Base-by-base conservation (phyloP, 35 echinoderm and acorn worm species). In the Diadema setosum region DNA sequence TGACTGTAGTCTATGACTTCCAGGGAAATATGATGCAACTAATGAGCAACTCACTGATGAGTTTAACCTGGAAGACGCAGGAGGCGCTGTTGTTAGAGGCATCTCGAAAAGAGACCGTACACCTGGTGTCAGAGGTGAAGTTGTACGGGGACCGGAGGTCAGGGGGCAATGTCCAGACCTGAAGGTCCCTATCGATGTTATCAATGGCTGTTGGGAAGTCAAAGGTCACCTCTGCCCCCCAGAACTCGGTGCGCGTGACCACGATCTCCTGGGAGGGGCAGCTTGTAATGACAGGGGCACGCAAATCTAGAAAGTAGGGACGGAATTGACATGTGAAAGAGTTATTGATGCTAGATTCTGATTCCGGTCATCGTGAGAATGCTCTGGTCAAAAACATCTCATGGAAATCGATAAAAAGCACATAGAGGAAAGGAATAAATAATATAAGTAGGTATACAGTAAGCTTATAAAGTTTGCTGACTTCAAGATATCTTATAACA, bases 91-190 rank as follows among this genome's bases (percentile, higher is more conserved):
- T 92, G 12, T 82, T 58, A 15, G 73, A 69, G 23, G 37, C 27
- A 48, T 97, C 94, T 41, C 0, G 42, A 57, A 97, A 97, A 7
- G 43, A 60, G 37, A 89, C 92, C 4, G 26, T 85, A 48, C 93
- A 75, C 0, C 49, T 45, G n/a, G 94, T 93, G 73, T 88, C 86
- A 18, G 46, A 29, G 1, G 70, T 81, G 75, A 97, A 90, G 42
- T 80, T 70, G 63, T 97, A 93, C 0, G 94, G 94, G 26, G 94
- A 90, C 2, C 37, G 11, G 26, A 97, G 78, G 45, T 90, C 90
- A 31, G 23, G 1, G 5, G 94, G 94, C 3, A 67, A 25, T 23
- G 58, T 93, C 7, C 56, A 11, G n/a, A 93, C 69, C 5, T 9
- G 15, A 2, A 86, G 82, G 17, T 64, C 52, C 23, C 34, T 82